These are phyloP conservation scores for Cephalopholis sonnerati DNA, from an alignment of 2,113 vertebrate species.

Conservation along the genomic window DNA sequence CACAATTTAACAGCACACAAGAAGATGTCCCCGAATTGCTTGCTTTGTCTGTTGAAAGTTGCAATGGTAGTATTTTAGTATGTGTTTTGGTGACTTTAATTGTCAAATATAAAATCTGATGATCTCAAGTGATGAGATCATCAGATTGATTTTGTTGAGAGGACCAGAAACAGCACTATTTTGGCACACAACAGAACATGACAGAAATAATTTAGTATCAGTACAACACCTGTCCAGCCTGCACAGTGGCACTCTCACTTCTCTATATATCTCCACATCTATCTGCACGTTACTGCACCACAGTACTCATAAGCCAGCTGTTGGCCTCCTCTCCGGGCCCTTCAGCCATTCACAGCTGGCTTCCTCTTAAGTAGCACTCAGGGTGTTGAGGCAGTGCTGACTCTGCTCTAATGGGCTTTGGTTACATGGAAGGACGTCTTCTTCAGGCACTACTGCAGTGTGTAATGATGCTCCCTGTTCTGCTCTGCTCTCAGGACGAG, in stretches of 20 bases:
- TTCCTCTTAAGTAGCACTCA: constrained; percentile 65
- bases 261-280: constrained; percentile 22
- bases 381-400: constrained; percentile 52
- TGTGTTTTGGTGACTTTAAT: no score
- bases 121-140: background rate
- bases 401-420: constrained; percentile 64
- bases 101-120: background rate
- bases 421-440: constrained; percentile 54
- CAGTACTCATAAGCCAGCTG: constrained; percentile 66
- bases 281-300: background rate
- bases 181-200: no score
- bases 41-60: no score
- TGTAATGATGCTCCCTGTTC: constrained; percentile 52
- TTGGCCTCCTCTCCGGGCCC: constrained; percentile 60
- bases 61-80: no score
- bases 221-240: constrained; percentile 35
- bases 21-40: no score
- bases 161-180: background rate
- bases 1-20: no score
- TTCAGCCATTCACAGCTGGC: constrained; percentile 73
- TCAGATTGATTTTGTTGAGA: background rate
- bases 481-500: constrained; percentile 30
- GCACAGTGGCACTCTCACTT: background rate
- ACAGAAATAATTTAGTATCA: background rate
- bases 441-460: constrained; percentile 60